Conservation (phyloP, 2,113 vertebrate species). For the Elanus axillaris region DNA sequence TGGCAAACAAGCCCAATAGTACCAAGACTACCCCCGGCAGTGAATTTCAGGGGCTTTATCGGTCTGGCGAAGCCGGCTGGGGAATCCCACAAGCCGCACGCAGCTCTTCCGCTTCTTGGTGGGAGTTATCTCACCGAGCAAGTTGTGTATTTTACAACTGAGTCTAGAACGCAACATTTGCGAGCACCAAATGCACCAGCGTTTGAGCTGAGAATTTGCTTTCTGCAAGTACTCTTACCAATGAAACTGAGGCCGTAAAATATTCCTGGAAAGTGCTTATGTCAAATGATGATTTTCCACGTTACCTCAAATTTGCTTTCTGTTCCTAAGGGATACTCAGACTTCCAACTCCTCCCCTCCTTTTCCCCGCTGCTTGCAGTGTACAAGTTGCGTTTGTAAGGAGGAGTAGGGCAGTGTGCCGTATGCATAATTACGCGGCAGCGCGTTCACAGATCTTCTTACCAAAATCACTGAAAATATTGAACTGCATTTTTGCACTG, state of each 20-base stretch:
- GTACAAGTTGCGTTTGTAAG: fast-evolving
- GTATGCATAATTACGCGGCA: neutral
- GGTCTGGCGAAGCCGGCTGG: neutral
- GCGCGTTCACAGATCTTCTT: neutral
- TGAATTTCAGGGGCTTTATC: neutral
- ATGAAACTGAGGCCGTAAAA: neutral
- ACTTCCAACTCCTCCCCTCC: neutral
- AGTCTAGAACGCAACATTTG: neutral
- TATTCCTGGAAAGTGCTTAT: neutral
- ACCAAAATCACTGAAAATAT: neutral
- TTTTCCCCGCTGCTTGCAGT: fast-evolving
- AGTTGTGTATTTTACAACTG: neutral
- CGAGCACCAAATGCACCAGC: neutral
- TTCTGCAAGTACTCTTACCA: neutral
- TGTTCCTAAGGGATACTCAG: neutral
- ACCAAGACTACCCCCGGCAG: fast-evolving
- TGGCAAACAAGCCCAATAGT: fast-evolving
- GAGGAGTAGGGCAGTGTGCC: neutral
- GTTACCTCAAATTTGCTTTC: neutral
- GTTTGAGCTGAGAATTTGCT: neutral
- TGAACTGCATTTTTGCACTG: neutral
- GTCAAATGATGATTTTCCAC: neutral
- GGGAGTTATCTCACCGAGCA: neutral
- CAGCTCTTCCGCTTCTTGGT: neutral
- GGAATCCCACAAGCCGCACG: neutral